phyloP scores from a whole-genome alignment of 2,888 invertebrate species.

The Drosophila greeni region DNA sequence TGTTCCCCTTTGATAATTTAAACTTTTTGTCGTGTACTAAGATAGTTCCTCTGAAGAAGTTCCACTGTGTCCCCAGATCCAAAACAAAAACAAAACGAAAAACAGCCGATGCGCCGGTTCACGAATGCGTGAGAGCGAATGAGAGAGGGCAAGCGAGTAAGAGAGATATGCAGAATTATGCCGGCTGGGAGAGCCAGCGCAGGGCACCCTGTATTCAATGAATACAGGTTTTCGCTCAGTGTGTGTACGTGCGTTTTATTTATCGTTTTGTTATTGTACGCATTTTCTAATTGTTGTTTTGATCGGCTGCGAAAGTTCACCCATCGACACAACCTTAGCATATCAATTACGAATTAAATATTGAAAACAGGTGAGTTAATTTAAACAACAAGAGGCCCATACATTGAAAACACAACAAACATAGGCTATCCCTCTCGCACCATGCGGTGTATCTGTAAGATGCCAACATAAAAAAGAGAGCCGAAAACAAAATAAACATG shows the following conservation, averaged over 20 bases:
- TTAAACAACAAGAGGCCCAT: not conserved
- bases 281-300: constrained; percentile 39
- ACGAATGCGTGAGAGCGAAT: constrained; percentile 32
- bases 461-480: constrained; percentile 41
- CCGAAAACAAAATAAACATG: constrained; percentile 65
- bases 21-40: not conserved
- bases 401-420: constrained; percentile 33
- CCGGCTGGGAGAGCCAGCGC: constrained; percentile 37
- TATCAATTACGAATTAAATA: constrained; percentile 1
- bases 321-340: constrained; percentile 2
- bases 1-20: no score
- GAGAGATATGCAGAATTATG: constrained; percentile 13
- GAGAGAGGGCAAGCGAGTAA: constrained; percentile 3
- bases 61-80: constrained; percentile 33
- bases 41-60: not conserved
- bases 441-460: constrained; percentile 46
- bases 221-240: constrained; percentile 60
- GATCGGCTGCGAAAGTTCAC: constrained; percentile 27
- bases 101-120: constrained; percentile 71
- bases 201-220: constrained; percentile 58
- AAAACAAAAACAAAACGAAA: constrained; percentile 71
- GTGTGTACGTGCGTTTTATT: constrained; percentile 29
- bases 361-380: constrained; percentile 19
- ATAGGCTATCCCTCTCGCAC: constrained; percentile 26
- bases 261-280: constrained; percentile 45